Evolutionary conservation across 2,888 invertebrate genomes (phyloP).

Genomic region (Meghimatium bilineatum): DNA sequence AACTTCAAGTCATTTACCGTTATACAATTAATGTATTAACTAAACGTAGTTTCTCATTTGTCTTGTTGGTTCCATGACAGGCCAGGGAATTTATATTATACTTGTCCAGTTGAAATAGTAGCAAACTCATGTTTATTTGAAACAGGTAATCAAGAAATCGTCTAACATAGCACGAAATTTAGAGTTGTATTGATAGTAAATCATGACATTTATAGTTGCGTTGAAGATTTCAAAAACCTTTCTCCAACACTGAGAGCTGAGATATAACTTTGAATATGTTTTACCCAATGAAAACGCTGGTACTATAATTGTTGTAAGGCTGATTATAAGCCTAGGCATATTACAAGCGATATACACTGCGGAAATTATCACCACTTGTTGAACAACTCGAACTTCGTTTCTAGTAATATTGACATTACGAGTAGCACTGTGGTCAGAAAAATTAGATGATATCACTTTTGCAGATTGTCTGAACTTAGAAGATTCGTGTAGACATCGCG

Average conservation of each 20-base stretch:
- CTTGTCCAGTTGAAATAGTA: too few species aligned
- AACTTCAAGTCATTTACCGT: too few species aligned
- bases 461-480: slow-evolving; percentile 1
- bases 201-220: neutral
- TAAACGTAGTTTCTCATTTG: too few species aligned
- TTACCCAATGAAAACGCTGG: slow-evolving; percentile 4
- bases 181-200: slow-evolving; percentile 29
- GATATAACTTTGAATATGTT: neutral
- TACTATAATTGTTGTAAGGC: neutral
- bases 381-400: slow-evolving; percentile 9
- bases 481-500: neutral
- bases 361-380: slow-evolving; percentile 26
- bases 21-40: too few species aligned
- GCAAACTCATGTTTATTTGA: too few species aligned
- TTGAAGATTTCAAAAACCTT: slow-evolving; percentile 8
- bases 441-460: neutral
- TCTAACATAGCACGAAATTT: slow-evolving; percentile 6
- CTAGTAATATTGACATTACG: neutral
- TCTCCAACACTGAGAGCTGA: neutral
- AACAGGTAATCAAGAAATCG: too few species aligned
- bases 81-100: too few species aligned
- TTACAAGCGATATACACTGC: slow-evolving; percentile 7
- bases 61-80: too few species aligned
- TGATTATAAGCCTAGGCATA: slow-evolving; percentile 4
- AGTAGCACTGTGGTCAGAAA: too few species aligned